Evolutionary conservation across 2,888 invertebrate species (phyloP).

Genomic region (Pheosia tremula): DNA sequence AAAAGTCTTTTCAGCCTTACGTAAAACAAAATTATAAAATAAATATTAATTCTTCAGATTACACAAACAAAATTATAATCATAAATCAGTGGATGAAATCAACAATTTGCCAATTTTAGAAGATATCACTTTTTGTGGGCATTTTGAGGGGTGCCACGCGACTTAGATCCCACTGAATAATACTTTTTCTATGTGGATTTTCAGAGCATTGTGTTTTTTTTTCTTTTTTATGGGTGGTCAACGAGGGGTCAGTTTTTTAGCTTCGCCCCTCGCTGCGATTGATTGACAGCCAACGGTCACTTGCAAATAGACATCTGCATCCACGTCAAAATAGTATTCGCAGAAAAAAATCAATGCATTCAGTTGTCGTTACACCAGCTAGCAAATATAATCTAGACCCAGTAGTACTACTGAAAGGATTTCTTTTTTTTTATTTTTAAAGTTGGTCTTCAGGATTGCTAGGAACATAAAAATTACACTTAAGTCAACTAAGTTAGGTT

Average conservation of each 20-base stretch:
- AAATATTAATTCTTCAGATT: not conserved
- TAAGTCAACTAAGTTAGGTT: too few relatives aligned
- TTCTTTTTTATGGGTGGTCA: conserved; percentile 73
- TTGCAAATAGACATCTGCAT: conserved; percentile 68
- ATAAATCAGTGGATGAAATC: conserved; percentile 36
- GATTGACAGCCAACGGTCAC: conserved; percentile 81
- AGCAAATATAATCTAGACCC: not conserved
- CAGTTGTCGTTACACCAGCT: not conserved
- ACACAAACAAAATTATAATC: conserved; percentile 4
- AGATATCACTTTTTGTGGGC: conserved; percentile 50
- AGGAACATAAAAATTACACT: too few relatives aligned
- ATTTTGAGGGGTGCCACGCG: conserved; percentile 61
- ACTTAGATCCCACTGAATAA: conserved; percentile 55
- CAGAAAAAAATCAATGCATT: not conserved
- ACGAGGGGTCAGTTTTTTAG: conserved; percentile 81
- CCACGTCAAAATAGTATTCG: conserved; percentile 43
- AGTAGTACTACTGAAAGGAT: too few relatives aligned
- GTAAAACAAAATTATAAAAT: too few relatives aligned
- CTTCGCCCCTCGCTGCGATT: conserved; percentile 61
- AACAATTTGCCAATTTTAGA: conserved; percentile 41
- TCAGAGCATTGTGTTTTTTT: conserved; percentile 60
- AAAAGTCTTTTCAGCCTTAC: too few relatives aligned
- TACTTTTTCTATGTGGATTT: conserved; percentile 66
- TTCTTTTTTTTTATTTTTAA: too few relatives aligned
- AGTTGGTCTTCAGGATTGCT: too few relatives aligned